A percentile compares a stretch with the other conserved stretches of the same genome.
Conservation (phyloP, 2,113 vertebrate genomes). For the Burhinus bistriatus region DNA sequence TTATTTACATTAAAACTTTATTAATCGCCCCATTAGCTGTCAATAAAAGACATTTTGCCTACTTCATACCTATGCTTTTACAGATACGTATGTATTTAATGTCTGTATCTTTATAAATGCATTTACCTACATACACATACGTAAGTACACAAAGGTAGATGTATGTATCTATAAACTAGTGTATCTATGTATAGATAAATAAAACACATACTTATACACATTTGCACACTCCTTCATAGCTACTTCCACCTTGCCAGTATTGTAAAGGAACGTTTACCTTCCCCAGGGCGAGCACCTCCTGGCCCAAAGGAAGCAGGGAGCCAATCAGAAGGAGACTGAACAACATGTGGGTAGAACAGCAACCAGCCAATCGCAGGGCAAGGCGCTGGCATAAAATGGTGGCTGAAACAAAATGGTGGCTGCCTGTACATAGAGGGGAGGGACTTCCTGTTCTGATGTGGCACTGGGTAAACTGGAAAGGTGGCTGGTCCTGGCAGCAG, state of each 20-base stretch:
- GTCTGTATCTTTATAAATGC: too few species aligned
- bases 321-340: background rate
- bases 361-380: background rate
- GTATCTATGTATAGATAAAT: background rate
- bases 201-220: background rate
- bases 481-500: too few species aligned
- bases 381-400: background rate
- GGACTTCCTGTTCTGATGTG: too few species aligned
- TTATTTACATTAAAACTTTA: background rate
- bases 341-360: background rate
- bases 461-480: background rate
- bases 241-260: too few species aligned
- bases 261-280: accelerated
- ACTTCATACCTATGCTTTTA: background rate
- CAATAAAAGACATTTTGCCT: background rate
- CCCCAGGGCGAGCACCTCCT: too few species aligned
- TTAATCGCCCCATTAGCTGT: background rate
- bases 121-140: background rate
- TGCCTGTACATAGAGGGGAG: accelerated
- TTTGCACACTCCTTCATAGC: too few species aligned
- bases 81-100: background rate
- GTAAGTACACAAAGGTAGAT: background rate
- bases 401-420: background rate
- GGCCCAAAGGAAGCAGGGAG: background rate
- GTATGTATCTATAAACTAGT: background rate